Conservation (phyloP, 2,797 vertebrate species). For the Anniella stebbinsi region DNA sequence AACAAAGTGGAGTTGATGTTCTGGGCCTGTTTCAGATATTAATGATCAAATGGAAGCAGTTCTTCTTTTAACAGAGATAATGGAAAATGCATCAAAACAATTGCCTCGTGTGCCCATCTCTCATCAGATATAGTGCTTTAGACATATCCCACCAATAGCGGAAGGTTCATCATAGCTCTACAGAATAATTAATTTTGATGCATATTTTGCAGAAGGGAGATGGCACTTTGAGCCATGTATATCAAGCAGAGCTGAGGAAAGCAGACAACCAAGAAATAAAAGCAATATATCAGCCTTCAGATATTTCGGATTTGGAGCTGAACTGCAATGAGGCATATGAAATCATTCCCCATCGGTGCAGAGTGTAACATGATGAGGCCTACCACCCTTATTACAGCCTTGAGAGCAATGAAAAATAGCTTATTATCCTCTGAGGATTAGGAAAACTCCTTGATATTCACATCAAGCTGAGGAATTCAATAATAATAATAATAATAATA, state of each 20-base stretch:
- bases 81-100: not conserved
- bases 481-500: no score
- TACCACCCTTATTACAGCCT: not conserved
- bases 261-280: not conserved
- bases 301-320: not conserved
- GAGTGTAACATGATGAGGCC: not conserved
- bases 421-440: not conserved
- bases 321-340: not conserved
- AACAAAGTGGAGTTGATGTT: not conserved
- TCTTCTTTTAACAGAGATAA: not conserved
- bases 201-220: not conserved
- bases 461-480: not conserved
- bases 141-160: not conserved
- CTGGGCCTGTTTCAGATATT: not conserved
- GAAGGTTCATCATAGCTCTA: not conserved
- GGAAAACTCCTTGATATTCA: not conserved
- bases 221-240: not conserved
- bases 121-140: not conserved
- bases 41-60: not conserved
- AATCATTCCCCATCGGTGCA: not conserved
- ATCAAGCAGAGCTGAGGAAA: not conserved
- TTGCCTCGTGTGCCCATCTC: not conserved
- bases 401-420: not conserved
- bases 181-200: not conserved
- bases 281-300: not conserved